A percentile compares a stretch with the other conserved stretches of the same genome.
Conservation (phyloP, 1,140 invertebrate species). For the Chironomus tepperi region DNA sequence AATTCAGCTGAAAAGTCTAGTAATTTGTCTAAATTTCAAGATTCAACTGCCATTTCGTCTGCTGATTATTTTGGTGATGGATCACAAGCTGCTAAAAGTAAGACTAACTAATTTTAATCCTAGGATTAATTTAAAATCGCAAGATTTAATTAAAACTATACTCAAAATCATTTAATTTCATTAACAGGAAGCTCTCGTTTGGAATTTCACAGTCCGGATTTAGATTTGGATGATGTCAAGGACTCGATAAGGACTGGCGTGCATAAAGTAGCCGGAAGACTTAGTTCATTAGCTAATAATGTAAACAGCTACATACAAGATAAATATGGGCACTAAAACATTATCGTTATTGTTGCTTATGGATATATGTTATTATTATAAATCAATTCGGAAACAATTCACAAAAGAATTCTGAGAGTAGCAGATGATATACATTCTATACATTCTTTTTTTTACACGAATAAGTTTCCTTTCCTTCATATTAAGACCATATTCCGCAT, state of each 20-base stretch:
- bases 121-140: no score
- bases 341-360: neutral
- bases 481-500: no score
- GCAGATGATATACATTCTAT: no score
- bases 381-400: no score
- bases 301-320: constrained; percentile 88
- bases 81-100: constrained; percentile 32
- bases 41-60: constrained; percentile 88
- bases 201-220: constrained; percentile 37
- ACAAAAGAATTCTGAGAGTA: no score
- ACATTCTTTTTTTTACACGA: no score
- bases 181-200: neutral
- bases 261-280: constrained; percentile 87
- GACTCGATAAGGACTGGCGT: constrained; percentile 95
- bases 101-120: constrained; percentile 31
- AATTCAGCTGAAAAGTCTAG: constrained; percentile 36
- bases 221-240: constrained; percentile 84
- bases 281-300: constrained; percentile 89
- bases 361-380: no score
- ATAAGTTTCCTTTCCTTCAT: no score
- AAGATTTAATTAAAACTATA: no score
- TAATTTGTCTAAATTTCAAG: constrained; percentile 62
- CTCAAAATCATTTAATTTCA: no score
- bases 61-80: constrained; percentile 85
- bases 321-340: constrained; percentile 48